phyloP scores from a whole-genome alignment of 2,113 vertebrate species.

The Chinchilla lanigera region DNA sequence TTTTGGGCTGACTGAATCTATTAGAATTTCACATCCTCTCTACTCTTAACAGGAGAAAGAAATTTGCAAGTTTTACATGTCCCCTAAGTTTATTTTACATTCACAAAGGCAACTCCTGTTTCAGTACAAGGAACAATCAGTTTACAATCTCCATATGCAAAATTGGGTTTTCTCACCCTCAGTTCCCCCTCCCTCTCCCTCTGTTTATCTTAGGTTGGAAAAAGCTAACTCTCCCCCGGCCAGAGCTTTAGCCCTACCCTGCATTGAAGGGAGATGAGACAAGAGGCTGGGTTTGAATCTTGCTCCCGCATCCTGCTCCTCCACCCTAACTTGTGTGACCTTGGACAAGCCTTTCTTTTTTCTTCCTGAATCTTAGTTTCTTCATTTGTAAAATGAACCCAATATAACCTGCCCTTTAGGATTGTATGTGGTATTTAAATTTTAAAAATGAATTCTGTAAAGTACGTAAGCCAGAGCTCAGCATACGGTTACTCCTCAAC shows the following conservation, averaged over 20 bases:
- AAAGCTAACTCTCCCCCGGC: not conserved
- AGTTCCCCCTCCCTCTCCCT: not conserved
- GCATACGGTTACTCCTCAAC: not conserved
- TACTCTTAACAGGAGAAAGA: not conserved
- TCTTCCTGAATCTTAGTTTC: not conserved
- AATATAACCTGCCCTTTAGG: not conserved
- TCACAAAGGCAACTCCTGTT: slow-evolving; percentile 3
- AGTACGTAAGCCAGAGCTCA: not conserved
- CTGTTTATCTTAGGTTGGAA: not conserved
- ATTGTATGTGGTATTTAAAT: slow-evolving; percentile 32
- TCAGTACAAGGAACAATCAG: not conserved
- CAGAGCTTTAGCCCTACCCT: not conserved
- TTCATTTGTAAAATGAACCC: not conserved
- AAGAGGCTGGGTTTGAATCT: not conserved
- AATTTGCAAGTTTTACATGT: not conserved
- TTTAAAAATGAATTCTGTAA: not conserved
- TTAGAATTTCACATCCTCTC: not conserved
- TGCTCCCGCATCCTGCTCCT: not conserved
- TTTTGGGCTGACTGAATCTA: not conserved
- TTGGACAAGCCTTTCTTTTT: not conserved
- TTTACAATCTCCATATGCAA: not conserved
- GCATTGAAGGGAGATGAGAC: not conserved
- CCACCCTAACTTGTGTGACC: not conserved
- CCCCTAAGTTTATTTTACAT: not conserved
- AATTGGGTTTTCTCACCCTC: not conserved